These are phyloP conservation scores for Sweltsa coloradensis DNA, from an alignment of 1,140 invertebrate species.

Conservation along the genomic window DNA sequence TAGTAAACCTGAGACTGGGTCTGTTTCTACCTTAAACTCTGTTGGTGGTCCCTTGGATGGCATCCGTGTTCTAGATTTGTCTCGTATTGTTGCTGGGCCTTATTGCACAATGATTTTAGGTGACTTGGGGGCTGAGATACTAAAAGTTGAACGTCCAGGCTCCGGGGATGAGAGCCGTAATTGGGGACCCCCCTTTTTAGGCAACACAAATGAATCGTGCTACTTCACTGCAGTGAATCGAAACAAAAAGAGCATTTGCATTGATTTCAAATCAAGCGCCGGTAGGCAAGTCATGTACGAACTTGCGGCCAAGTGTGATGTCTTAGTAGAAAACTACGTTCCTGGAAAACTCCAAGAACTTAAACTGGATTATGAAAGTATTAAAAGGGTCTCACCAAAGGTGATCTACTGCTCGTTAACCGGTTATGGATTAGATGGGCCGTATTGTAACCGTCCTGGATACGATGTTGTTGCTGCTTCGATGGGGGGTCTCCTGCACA, in stretches of 20 bases:
- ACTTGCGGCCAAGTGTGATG: conserved; percentile 63
- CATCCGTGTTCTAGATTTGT: conserved; percentile 68
- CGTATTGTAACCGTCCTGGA: conserved; percentile 73
- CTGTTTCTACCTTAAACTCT: too few relatives aligned
- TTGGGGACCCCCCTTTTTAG: conserved; percentile 87
- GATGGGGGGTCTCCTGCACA: conserved; percentile 76
- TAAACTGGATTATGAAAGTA: conserved; percentile 64
- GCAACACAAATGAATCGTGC: conserved; percentile 40
- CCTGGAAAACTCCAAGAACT: conserved; percentile 75
- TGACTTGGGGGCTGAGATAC: conserved; percentile 87
- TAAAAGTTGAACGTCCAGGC: conserved; percentile 74
- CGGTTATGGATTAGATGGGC: conserved; percentile 79
- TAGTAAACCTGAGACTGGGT: too few relatives aligned
- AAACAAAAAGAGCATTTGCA: conserved; percentile 89
- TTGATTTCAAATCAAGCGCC: conserved; percentile 63
- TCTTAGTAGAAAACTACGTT: conserved; percentile 89
- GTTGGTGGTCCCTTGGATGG: conserved; percentile 37
- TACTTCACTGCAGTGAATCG: conserved; percentile 86
- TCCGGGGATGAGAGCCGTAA: conserved; percentile 80
- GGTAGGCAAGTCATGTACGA: conserved; percentile 64
- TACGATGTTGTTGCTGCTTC: conserved; percentile 94
- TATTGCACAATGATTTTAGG: conserved; percentile 88
- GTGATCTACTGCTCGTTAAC: conserved; percentile 92
- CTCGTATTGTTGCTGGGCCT: conserved; percentile 72
- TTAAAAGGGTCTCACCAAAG: conserved; percentile 57